Conservation (phyloP, 2,888 invertebrate genomes). For the Trissonchulus sp. region DNA sequence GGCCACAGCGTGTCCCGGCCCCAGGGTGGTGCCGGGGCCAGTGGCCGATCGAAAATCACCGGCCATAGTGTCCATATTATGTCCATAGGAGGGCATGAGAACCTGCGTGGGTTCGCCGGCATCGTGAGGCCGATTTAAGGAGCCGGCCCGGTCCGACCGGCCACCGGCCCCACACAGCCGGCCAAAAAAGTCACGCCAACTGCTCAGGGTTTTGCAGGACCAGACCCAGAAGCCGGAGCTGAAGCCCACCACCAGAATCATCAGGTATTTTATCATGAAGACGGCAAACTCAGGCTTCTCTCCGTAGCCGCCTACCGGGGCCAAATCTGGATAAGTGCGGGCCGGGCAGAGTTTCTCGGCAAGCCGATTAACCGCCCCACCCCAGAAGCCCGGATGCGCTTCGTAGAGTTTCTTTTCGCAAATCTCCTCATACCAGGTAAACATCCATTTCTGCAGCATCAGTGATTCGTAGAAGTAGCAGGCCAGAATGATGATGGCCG, state of each 20-base stretch:
- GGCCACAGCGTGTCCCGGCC: too few relatives aligned
- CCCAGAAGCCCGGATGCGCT: neutral
- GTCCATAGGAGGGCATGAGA: too few relatives aligned
- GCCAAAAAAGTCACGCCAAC: too few relatives aligned
- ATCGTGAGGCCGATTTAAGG: too few relatives aligned
- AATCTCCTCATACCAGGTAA: constrained; percentile 26
- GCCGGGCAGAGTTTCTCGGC: constrained; percentile 34
- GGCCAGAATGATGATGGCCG: constrained; percentile 44
- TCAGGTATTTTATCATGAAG: constrained; percentile 65
- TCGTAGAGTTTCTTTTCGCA: neutral
- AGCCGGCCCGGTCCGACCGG: too few relatives aligned
- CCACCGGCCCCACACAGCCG: too few relatives aligned
- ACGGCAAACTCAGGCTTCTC: constrained; percentile 41
- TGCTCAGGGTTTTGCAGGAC: constrained; percentile 87
- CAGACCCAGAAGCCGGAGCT: constrained; percentile 95
- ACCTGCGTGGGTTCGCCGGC: too few relatives aligned
- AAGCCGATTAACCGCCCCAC: neutral
- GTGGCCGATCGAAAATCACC: too few relatives aligned
- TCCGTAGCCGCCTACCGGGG: neutral
- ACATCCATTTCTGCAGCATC: constrained; percentile 68
- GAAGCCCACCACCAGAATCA: constrained; percentile 87
- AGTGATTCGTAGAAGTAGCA: constrained; percentile 74
- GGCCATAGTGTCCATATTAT: too few relatives aligned
- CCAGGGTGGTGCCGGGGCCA: too few relatives aligned
- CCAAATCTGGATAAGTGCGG: constrained; percentile 34